A percentile compares a stretch with the other conserved stretches of the same genome.
Conservation (phyloP, 2,888 invertebrate genomes). For the Sclerodermus sp. region DNA sequence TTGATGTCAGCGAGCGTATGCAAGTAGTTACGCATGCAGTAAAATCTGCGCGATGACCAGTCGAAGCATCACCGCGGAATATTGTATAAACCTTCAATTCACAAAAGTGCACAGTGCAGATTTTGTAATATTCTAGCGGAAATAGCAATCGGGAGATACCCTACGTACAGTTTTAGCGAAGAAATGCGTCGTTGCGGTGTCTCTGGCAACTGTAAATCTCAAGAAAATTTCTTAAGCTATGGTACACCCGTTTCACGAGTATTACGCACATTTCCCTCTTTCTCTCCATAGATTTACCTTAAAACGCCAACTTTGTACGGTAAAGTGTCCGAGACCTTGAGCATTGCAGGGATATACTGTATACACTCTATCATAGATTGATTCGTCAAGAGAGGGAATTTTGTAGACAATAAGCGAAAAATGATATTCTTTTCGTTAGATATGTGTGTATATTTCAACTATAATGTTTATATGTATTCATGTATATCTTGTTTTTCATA, state of each 20-base stretch:
- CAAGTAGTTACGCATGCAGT: slow-evolving; percentile 16
- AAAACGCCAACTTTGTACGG: slow-evolving; percentile 22
- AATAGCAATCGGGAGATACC: no score
- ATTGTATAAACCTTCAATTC: slow-evolving; percentile 48
- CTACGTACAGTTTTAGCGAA: no score
- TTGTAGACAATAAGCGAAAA: not conserved
- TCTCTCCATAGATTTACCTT: slow-evolving; percentile 15
- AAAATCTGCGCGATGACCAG: slow-evolving; percentile 10
- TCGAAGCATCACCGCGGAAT: slow-evolving; percentile 18
- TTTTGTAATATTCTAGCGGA: slow-evolving; percentile 17
- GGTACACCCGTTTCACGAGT: slow-evolving; percentile 32
- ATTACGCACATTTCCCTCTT: slow-evolving; percentile 22
- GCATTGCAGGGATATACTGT: slow-evolving; percentile 26
- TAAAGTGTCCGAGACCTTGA: slow-evolving; percentile 42
- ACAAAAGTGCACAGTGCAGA: slow-evolving; percentile 57
- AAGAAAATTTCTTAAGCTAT: not conserved
- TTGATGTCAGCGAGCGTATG: no score
- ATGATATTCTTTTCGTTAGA: no score
- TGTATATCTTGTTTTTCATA: no score
- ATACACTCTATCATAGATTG: not conserved
- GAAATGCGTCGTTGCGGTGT: no score
- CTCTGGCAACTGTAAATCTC: no score
- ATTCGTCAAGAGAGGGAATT: slow-evolving; percentile 4
- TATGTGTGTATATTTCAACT: no score
- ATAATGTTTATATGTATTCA: no score